phyloP scores from a whole-genome alignment of 2,113 vertebrate species.

The Chloropsis cyanopogon region DNA sequence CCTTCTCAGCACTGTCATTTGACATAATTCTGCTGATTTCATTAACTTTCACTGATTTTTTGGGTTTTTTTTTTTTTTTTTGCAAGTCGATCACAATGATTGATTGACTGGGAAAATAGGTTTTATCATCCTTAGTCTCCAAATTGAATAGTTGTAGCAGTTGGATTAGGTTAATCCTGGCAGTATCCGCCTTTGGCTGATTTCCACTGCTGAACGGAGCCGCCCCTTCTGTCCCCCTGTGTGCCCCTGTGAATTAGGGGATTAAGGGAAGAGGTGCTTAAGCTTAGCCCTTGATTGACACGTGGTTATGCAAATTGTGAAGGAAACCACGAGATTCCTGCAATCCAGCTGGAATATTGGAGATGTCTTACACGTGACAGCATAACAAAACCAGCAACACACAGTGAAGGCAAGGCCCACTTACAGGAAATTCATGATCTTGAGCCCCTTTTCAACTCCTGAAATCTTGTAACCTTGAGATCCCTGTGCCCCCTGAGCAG shows the following conservation, averaged over 20 bases:
- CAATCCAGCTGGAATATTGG: not conserved
- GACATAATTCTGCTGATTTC: constrained; percentile 10
- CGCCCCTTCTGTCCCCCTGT: not conserved
- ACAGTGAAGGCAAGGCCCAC: not conserved
- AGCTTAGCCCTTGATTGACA: not conserved
- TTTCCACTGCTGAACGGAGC: not conserved
- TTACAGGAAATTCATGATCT: not conserved
- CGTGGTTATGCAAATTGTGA: not conserved
- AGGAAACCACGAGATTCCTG: not conserved
- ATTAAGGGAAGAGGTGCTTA: constrained; percentile 46
- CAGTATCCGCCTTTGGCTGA: not conserved
- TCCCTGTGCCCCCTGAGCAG: not conserved
- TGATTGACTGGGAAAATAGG: constrained; percentile 35
- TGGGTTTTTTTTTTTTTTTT: not conserved
- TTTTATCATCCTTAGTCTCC: constrained; percentile 30
- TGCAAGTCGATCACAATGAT: not conserved
- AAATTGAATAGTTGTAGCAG: constrained; percentile 15
- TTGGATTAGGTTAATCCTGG: constrained; percentile 42
- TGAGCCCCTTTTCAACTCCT: not conserved
- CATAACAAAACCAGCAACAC: not conserved
- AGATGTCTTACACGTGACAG: accelerated
- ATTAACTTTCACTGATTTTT: not conserved
- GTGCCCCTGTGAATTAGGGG: not conserved
- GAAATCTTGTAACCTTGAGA: not conserved
- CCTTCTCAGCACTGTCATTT: not conserved